Evolutionary conservation across 1,140 invertebrate genomes (phyloP).

Genomic region (Lasioglossum albipes): DNA sequence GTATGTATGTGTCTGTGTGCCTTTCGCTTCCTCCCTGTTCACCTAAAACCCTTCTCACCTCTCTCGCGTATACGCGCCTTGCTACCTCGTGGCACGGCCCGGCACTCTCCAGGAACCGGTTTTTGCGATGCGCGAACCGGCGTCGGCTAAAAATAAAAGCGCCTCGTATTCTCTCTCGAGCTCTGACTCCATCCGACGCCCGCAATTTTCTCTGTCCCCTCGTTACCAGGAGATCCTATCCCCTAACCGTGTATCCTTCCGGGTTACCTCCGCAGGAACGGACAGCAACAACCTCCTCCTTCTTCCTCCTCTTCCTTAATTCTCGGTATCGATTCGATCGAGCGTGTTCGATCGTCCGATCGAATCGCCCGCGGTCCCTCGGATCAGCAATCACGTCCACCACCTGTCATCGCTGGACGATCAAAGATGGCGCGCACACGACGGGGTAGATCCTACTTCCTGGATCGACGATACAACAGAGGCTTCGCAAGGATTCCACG

Average conservation of each 20-base stretch:
- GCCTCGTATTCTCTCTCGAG: conserved; percentile 35
- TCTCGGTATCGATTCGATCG: no score
- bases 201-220: conserved; percentile 38
- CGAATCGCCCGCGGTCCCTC: conserved; percentile 24
- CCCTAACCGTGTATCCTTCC: conserved; percentile 8
- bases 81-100: conserved; percentile 42
- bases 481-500: neutral
- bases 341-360: conserved; percentile 15
- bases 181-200: conserved; percentile 17
- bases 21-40: conserved; percentile 34
- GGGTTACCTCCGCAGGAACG: neutral
- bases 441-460: conserved; percentile 7
- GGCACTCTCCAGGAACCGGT: conserved; percentile 66
- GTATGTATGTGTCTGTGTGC: neutral
- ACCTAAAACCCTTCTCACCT: conserved; percentile 45
- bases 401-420: conserved; percentile 40
- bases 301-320: no score
- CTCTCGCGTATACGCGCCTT: conserved; percentile 55
- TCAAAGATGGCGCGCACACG: conserved; percentile 17
- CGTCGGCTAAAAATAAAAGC: conserved; percentile 68
- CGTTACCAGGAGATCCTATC: neutral
- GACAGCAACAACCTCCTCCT: no score
- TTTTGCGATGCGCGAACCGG: conserved; percentile 63
- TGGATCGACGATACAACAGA: neutral
- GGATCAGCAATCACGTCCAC: conserved; percentile 36